phyloP scores from a whole-genome alignment of 2,113 vertebrate species.

The Aphyosemion australe region DNA sequence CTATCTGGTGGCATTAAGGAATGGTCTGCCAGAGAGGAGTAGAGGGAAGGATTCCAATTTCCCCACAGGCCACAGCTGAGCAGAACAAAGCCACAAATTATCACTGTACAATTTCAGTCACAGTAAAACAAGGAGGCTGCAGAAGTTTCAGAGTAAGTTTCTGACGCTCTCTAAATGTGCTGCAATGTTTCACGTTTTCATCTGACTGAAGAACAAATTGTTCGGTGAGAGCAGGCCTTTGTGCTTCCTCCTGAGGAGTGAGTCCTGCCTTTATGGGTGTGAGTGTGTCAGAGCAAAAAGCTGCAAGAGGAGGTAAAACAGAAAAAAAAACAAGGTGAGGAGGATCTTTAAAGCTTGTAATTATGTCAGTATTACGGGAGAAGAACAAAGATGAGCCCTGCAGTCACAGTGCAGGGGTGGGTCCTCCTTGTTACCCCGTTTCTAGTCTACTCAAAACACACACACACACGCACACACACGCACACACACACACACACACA shows the following conservation, averaged over 20 bases:
- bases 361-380: slow-evolving; percentile 73
- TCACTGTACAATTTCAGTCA: slow-evolving; percentile 54
- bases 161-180: background rate
- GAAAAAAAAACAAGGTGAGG: slow-evolving; percentile 58
- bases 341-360: slow-evolving; percentile 79
- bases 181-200: no score
- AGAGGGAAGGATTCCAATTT: slow-evolving; percentile 44
- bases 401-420: slow-evolving; percentile 78
- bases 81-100: slow-evolving; percentile 63
- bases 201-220: background rate
- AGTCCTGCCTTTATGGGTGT: slow-evolving; percentile 22
- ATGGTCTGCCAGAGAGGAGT: slow-evolving; percentile 26
- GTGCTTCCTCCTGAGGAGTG: slow-evolving; percentile 11
- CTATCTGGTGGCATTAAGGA: slow-evolving; percentile 42
- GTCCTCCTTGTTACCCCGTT: slow-evolving; percentile 60
- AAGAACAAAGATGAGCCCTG: slow-evolving; percentile 81
- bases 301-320: slow-evolving; percentile 20
- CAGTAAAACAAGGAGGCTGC: slow-evolving; percentile 30
- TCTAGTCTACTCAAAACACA: slow-evolving; percentile 58
- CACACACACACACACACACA: no score
- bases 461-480: no score
- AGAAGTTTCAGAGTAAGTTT: slow-evolving; percentile 27
- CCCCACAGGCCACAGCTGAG: slow-evolving; percentile 48
- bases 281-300: slow-evolving; percentile 47
- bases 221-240: slow-evolving; percentile 26